Evolutionary conservation across 2,113 vertebrate species (phyloP), one percentile per base, ranked within the genome.

Genomic region (Murina feae): DNA sequence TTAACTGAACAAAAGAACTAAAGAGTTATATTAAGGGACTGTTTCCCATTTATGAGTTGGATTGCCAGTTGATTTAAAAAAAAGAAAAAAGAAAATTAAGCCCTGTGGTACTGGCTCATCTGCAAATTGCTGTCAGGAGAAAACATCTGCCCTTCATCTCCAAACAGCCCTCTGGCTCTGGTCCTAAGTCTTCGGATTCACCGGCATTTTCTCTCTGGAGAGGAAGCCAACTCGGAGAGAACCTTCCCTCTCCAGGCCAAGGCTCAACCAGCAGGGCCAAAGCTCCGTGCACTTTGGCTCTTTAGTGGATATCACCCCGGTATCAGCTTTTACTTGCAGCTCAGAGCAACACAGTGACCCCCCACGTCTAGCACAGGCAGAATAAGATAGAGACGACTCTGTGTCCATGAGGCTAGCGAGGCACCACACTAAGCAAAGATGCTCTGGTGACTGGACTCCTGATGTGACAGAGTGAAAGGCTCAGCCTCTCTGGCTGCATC

Each of bases 101-200:
- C 10, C 63, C 51, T 35, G 25, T 81, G 82, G 72, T 65, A 76
- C 35, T 55, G 82, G 66, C 30, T 94, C 82, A 53, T 92, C 79
- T 74, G 53, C 35, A 90, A 76, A 71, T 76, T n/a, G 9, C 35
- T 72, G 23, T 76, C 92, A 86, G 86, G 8, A 89, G 37, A 68
- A 37, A 68, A 63, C 20, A 95, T 84, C 93, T 90, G 84, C 84
- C 91, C 93, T 76, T 83, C 44, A 55, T 87, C 95, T 91, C 86
- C 71, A 55, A 86, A 42, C 71, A n/a, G 35, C 39, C 30, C 39
- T 79, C 75, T 87, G 75, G 89, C 91, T 60, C 39, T 74, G 35
- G n/a, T 82, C 63, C 66, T 74, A 23, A n/a, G 68, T 86, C 68
- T 94, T 55, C 89, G 82, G 72, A 80, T 80, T 66, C 74, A 60